phyloP scores from a whole-genome alignment of 2,888 invertebrate genomes.

The Drosophila aldrichi region DNA sequence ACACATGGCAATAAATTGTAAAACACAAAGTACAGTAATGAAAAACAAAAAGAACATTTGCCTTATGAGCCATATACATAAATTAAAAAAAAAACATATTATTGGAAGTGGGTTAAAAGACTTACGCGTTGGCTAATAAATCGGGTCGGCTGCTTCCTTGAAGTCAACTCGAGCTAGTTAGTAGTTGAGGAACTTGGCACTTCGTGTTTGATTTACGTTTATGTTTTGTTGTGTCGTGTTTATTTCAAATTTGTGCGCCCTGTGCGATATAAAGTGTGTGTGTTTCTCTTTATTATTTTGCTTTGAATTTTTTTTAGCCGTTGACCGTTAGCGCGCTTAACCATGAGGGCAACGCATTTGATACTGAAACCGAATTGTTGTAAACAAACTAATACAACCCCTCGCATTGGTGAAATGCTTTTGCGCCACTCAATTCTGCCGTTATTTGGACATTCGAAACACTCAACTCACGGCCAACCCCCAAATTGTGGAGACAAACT shows the following conservation, averaged over 20 bases:
- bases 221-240: conserved; percentile 21
- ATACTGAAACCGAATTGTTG: conserved; percentile 76
- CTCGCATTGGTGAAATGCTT: conserved; percentile 68
- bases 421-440: conserved; percentile 60
- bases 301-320: conserved; percentile 15
- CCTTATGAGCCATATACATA: conserved; percentile 52
- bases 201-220: conserved; percentile 19
- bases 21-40: not conserved
- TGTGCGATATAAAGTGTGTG: conserved; percentile 15
- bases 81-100: conserved; percentile 42
- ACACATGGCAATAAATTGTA: conserved; percentile 19
- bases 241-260: conserved; percentile 47
- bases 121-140: conserved; percentile 71
- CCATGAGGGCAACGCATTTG: conserved; percentile 74
- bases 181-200: conserved; percentile 16
- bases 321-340: conserved; percentile 65
- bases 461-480: conserved; percentile 71
- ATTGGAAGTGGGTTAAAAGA: conserved; percentile 18
- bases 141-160: conserved; percentile 31
- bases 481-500: conserved; percentile 48
- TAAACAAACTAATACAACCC: conserved; percentile 83
- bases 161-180: conserved; percentile 15
- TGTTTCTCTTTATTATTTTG: conserved; percentile 6
- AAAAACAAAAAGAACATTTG: conserved; percentile 8
- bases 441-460: conserved; percentile 69